A percentile compares a stretch with the other conserved stretches of the same genome.
These are phyloP conservation scores for Lordiphosa collinella DNA, from an alignment of 1,140 invertebrate genomes.

Conservation along the genomic window DNA sequence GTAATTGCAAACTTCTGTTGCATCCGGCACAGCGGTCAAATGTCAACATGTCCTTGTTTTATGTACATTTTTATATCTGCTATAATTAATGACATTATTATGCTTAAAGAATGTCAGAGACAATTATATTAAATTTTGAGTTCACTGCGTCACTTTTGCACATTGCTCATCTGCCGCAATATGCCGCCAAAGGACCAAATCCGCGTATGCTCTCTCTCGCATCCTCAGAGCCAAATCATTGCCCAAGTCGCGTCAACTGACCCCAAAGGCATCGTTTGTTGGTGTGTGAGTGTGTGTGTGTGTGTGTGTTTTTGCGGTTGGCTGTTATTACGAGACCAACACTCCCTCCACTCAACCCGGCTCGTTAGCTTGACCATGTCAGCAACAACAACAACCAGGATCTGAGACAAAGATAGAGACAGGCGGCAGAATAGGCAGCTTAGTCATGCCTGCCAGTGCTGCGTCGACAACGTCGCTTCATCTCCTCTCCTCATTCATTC, in stretches of 20 bases:
- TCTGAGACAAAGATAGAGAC: constrained; percentile 20
- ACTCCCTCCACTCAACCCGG: constrained; percentile 14
- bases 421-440: constrained; percentile 33
- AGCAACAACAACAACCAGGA: constrained; percentile 32
- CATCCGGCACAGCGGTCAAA: no score
- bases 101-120: constrained; percentile 36
- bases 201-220: not conserved
- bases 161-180: constrained; percentile 29
- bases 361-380: constrained; percentile 47
- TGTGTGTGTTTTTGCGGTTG: constrained; percentile 38
- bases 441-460: constrained; percentile 61
- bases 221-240: constrained; percentile 19
- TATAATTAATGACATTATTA: constrained; percentile 62
- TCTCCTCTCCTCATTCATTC: constrained; percentile 1
- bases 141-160: constrained; percentile 43
- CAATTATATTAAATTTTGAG: constrained; percentile 56
- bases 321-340: constrained; percentile 50
- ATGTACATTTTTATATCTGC: no score
- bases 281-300: constrained; percentile 16
- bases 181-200: constrained; percentile 30
- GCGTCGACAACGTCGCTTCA: constrained; percentile 38
- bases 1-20: not conserved
- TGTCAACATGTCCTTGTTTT: no score
- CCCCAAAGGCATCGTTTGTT: constrained; percentile 43
- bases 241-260: constrained; percentile 39